phyloP scores from a whole-genome alignment of 2,888 invertebrate genomes.

The Venusia cambrica region DNA sequence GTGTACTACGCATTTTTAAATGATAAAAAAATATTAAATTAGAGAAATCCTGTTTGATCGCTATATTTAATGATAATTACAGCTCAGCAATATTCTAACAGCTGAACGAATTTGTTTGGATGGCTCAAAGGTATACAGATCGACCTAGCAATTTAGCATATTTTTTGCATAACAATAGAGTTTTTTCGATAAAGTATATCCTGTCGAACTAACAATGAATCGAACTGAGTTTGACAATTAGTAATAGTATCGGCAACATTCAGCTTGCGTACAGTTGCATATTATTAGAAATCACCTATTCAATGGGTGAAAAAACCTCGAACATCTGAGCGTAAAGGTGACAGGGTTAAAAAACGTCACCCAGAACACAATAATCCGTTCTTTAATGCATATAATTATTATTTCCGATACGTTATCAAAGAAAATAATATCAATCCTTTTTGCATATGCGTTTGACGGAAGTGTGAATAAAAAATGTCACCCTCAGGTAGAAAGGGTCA shows the following conservation, averaged over 20 bases:
- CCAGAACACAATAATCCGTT: constrained; percentile 72
- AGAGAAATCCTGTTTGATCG: no score
- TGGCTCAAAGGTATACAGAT: no score
- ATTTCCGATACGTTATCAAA: constrained; percentile 77
- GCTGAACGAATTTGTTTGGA: no score
- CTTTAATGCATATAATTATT: constrained; percentile 81
- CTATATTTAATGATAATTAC: no score
- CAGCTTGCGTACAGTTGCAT: constrained; percentile 68
- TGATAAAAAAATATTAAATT: no score
- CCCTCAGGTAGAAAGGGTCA: constrained; percentile 76
- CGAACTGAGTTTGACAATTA: constrained; percentile 54
- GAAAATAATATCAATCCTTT: constrained; percentile 77
- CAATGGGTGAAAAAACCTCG: constrained; percentile 50
- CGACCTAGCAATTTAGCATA: constrained; percentile 20
- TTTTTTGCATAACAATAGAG: constrained; percentile 35
- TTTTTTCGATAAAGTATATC: constrained; percentile 39
- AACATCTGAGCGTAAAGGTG: constrained; percentile 74
- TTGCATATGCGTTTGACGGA: constrained; percentile 77
- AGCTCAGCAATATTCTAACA: no score
- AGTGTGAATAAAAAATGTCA: constrained; percentile 79
- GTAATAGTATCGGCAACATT: constrained; percentile 46
- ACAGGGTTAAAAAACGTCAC: constrained; percentile 70
- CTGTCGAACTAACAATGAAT: constrained; percentile 40
- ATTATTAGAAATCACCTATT: constrained; percentile 64
- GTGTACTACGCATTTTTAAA: no score